Conservation (phyloP, 2,888 invertebrate genomes). For the Ormyrus rosae region DNA sequence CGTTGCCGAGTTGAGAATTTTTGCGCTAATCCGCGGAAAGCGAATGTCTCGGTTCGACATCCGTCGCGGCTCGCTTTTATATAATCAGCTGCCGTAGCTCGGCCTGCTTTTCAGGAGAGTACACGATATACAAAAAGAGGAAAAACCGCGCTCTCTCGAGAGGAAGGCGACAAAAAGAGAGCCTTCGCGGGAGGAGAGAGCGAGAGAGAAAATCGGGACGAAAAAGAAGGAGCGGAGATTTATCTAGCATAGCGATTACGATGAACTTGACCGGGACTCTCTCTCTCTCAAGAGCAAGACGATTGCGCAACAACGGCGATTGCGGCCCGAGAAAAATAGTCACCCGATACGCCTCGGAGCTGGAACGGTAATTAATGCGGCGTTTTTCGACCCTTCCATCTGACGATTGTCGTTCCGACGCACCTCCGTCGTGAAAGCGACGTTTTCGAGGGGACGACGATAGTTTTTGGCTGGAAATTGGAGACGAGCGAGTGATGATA, state of each 20-base stretch:
- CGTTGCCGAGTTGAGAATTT: too few relatives aligned
- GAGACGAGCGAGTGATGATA: too few relatives aligned
- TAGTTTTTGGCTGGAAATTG: too few relatives aligned
- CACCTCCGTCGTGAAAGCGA: background rate
- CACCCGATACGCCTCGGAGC: conserved; percentile 11
- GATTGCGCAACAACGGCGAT: conserved; percentile 53
- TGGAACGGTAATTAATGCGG: conserved; percentile 9
- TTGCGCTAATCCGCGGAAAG: background rate
- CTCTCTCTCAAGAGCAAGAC: conserved; percentile 40
- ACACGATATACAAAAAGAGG: background rate
- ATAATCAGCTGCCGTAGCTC: too few relatives aligned
- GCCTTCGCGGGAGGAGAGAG: background rate
- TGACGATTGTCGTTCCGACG: background rate
- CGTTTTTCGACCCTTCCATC: background rate
- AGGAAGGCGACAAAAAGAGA: conserved; percentile 4
- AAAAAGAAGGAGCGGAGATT: conserved; percentile 47
- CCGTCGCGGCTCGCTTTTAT: background rate
- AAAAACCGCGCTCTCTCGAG: background rate
- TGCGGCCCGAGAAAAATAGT: conserved; percentile 41
- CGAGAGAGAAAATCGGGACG: conserved; percentile 24
- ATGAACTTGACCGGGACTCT: conserved; percentile 48
- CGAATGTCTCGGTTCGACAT: background rate
- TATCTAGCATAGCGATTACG: conserved; percentile 42
- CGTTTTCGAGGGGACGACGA: too few relatives aligned
- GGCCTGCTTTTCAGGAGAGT: too few relatives aligned